Percentiles rank a stretch among this genome's conserved stretches.
Evolutionary conservation across 2,797 vertebrate genomes (phyloP).

Genomic region (Xyrichtys novacula): DNA sequence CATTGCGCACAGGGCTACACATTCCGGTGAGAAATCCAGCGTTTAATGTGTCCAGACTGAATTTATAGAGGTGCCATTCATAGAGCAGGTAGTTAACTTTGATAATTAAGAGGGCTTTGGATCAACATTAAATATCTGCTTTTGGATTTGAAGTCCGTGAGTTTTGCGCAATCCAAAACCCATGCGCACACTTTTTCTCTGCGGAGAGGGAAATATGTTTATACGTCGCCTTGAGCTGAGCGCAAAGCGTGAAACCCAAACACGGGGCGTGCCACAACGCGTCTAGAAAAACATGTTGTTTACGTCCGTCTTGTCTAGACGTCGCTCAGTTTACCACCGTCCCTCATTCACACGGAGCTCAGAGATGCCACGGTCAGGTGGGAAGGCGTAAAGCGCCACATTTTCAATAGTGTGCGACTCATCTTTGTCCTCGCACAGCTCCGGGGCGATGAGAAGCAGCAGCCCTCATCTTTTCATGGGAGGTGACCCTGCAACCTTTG

Average conservation of each 20-base stretch:
- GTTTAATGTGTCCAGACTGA: constrained; percentile 65
- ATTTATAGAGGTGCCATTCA: constrained; percentile 65
- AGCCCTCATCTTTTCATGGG: constrained; percentile 77
- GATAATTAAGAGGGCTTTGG: too few relatives aligned
- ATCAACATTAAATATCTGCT: too few relatives aligned
- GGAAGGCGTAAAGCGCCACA: constrained; percentile 77
- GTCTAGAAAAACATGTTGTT: constrained; percentile 65
- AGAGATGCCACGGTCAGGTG: constrained; percentile 83
- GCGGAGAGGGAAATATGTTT: neutral
- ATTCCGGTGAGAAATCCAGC: constrained; percentile 74
- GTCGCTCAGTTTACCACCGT: constrained; percentile 61
- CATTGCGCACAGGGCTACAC: constrained; percentile 58
- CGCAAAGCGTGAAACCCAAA: constrained; percentile 39
- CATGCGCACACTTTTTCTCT: neutral
- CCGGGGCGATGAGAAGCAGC: constrained; percentile 73
- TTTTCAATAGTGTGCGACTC: constrained; percentile 72
- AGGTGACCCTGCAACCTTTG: constrained; percentile 81
- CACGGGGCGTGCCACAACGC: constrained; percentile 58
- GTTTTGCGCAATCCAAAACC: neutral
- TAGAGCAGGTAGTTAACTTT: constrained; percentile 11
- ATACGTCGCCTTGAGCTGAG: neutral
- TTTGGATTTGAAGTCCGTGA: neutral
- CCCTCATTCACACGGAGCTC: constrained; percentile 80
- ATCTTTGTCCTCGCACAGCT: constrained; percentile 73
- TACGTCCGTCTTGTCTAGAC: constrained; percentile 81